Conservation (phyloP, 2,888 invertebrate genomes). For the Limnephilus auricula region DNA sequence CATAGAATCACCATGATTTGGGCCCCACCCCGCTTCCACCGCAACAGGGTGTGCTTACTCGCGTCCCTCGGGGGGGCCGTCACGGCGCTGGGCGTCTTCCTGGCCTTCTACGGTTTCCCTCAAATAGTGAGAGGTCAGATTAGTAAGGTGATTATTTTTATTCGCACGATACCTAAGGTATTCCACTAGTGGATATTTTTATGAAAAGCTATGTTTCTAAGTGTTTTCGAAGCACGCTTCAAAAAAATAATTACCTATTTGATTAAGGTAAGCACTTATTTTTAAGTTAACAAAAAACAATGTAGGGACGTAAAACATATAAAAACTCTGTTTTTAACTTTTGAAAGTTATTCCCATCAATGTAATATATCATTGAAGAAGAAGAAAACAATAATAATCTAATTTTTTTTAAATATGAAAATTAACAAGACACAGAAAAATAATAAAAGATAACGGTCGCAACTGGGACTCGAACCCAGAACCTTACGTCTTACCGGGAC, state of each 20-base stretch:
- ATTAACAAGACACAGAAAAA: too few species aligned
- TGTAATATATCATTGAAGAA: too few species aligned
- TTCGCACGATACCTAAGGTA: background rate
- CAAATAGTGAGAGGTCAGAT: conserved; percentile 74
- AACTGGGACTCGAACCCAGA: too few species aligned
- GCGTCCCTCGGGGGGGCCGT: conserved; percentile 70
- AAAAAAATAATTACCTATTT: background rate
- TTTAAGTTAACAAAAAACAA: background rate
- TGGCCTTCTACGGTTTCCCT: conserved; percentile 76
- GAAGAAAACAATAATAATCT: too few species aligned
- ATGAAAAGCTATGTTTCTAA: background rate
- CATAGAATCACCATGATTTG: background rate
- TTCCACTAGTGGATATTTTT: background rate
- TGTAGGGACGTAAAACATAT: too few species aligned
- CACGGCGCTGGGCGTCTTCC: conserved; percentile 72
- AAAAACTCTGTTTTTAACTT: too few species aligned
- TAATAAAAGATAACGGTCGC: too few species aligned
- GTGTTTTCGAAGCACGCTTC: background rate
- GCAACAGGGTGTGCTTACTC: conserved; percentile 49
- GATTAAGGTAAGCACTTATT: too few species aligned
- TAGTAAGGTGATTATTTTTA: conserved; percentile 12
- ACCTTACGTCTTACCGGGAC: too few species aligned
- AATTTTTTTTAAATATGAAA: too few species aligned
- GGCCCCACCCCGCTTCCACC: background rate
- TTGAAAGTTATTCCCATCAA: too few species aligned